phyloP scores from a whole-genome alignment of 2,797 vertebrate genomes.

The Schizopygopsis malacanthus region DNA sequence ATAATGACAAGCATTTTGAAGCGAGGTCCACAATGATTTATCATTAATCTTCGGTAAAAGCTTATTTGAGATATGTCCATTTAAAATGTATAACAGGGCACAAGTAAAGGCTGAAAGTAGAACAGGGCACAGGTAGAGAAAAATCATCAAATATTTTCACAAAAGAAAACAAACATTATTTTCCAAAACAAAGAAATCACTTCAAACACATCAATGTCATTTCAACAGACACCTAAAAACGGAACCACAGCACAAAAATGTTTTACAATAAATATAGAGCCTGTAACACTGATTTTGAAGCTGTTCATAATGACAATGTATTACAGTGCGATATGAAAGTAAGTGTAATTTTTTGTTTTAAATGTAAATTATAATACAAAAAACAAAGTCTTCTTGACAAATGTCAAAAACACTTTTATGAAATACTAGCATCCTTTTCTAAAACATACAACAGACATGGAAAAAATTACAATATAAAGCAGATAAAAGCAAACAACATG shows the following conservation, averaged over 20 bases:
- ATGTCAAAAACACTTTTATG: slow-evolving; percentile 38
- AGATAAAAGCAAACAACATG: slow-evolving; percentile 14
- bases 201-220: slow-evolving; percentile 41
- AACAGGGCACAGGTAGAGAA: background rate
- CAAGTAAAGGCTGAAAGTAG: background rate
- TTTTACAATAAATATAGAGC: slow-evolving; percentile 44
- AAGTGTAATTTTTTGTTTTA: slow-evolving; percentile 36
- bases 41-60: background rate
- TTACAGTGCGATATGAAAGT: slow-evolving; percentile 37
- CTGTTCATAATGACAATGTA: slow-evolving; percentile 7
- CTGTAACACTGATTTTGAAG: slow-evolving; percentile 42
- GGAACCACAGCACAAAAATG: slow-evolving; percentile 33
- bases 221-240: slow-evolving; percentile 46
- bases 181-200: slow-evolving; percentile 34
- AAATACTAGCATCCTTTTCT: slow-evolving; percentile 25
- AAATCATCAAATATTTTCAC: slow-evolving; percentile 17
- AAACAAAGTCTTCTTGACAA: slow-evolving; percentile 37
- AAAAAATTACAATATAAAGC: slow-evolving; percentile 2
- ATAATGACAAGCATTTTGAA: background rate
- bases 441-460: slow-evolving; percentile 5
- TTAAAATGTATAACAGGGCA: slow-evolving; percentile 7
- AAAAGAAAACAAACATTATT: background rate
- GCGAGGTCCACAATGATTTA: background rate
- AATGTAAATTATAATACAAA: slow-evolving; percentile 38
- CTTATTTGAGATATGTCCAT: background rate